Base-by-base conservation (phyloP, 2,113 vertebrate genomes). In the Lepidothrix coronata region DNA sequence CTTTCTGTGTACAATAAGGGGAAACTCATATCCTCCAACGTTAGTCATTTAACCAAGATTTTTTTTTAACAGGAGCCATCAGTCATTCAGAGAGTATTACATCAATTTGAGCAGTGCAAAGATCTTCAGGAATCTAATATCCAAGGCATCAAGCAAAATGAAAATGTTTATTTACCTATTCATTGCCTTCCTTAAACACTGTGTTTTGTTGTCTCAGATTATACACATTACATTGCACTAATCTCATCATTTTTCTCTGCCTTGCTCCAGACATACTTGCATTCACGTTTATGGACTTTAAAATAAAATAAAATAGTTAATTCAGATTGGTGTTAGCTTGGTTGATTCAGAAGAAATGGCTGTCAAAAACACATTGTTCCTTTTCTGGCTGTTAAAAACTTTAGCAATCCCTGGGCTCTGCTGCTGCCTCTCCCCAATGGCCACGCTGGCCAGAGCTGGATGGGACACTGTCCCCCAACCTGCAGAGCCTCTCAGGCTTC, bases 361-460 rank as follows among this genome's bases (percentile, higher is more conserved):
- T 75, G 39, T 67, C 44, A 85, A 44, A 78, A 63, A 0, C 7
- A 39, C 41, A 37, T 4, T 1, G 2, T 65, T 93, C 35, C 61
- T 31, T 39, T 21, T 21, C 46, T 55, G 30, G 25, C 22, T 87
- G 43, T 67, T 59, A 71, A 70, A 62, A 81, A 14, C 14, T 35
- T 25, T 0, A 68, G 17, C 15, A 16, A 39, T 3, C 25, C 21
- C 52, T 35, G 30, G 78, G 30, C 25, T 44, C 18, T 0, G 0
- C n/a, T 30, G 67, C n/a, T 70, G 71, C 35, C 30, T 61, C 24
- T 87, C n/a, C 27, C 54, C 3, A 1, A 41, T 17, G 54, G 11
- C n/a, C 48, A 11, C 0, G 0, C 25, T 33, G 35, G 75, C 37
- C 14, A 10, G 1, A 8, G 39, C 43, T 85, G 48, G n/a, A 25